Conservation (phyloP, 2,888 invertebrate species). For the Scelioninae gen. 1 region DNA sequence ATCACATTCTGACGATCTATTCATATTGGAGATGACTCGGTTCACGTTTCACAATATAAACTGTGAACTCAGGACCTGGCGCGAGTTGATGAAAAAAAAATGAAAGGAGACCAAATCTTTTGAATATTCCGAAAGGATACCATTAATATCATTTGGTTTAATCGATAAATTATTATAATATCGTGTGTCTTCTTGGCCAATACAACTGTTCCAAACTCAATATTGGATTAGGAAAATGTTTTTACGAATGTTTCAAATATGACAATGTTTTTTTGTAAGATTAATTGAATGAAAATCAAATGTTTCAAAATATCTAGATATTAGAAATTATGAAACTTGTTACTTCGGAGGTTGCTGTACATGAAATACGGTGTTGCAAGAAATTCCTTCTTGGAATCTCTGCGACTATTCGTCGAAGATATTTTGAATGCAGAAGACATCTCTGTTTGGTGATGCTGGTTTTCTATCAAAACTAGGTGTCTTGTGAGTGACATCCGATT, state of each 20-base stretch:
- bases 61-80: background rate
- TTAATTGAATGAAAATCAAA: no score
- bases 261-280: no score
- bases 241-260: background rate
- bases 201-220: slow-evolving; percentile 1
- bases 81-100: slow-evolving; percentile 3
- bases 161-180: no score
- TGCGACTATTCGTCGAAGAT: slow-evolving; percentile 44
- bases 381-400: slow-evolving; percentile 42
- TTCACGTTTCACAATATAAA: slow-evolving; percentile 28
- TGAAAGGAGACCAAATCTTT: slow-evolving; percentile 5
- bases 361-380: slow-evolving; percentile 12
- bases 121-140: background rate
- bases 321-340: background rate
- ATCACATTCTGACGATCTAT: slow-evolving; percentile 31
- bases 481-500: slow-evolving; percentile 50
- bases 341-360: background rate
- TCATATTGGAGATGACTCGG: slow-evolving; percentile 32
- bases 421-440: slow-evolving; percentile 54
- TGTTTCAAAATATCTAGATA: no score
- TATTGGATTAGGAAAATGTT: slow-evolving; percentile 12
- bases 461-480: slow-evolving; percentile 61
- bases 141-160: slow-evolving; percentile 1
- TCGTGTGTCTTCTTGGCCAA: no score
- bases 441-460: slow-evolving; percentile 43